Conservation (phyloP, 2,113 vertebrate genomes). For the Nothocercus julius region DNA sequence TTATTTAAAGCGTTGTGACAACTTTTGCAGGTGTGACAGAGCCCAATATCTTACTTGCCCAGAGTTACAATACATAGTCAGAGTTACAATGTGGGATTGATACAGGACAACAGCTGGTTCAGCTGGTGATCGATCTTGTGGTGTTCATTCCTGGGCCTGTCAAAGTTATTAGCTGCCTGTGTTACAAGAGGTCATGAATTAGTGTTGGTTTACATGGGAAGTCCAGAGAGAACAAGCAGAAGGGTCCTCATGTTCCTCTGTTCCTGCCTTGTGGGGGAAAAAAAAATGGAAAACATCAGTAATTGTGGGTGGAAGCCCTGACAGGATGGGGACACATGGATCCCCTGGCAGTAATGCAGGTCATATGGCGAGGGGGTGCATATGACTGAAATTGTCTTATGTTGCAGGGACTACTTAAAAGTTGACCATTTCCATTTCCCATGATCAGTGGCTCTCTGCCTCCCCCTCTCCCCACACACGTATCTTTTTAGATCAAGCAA, state of each 20-base stretch:
- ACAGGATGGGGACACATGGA: fast-evolving
- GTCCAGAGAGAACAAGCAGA: background rate
- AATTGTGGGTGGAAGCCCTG: background rate
- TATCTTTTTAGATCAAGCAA: background rate
- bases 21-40: background rate
- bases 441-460: background rate
- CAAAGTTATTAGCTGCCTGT: slow-evolving; percentile 40
- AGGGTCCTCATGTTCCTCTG: background rate
- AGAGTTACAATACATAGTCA: background rate
- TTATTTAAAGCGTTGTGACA: background rate
- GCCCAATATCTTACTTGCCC: background rate
- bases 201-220: background rate
- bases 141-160: fast-evolving
- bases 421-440: background rate
- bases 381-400: background rate
- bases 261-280: background rate
- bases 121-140: background rate
- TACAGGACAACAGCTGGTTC: background rate
- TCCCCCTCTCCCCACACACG: fast-evolving
- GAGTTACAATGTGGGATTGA: background rate
- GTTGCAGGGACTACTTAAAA: background rate
- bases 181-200: background rate
- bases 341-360: background rate
- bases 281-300: background rate
- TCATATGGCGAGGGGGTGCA: fast-evolving